Evolutionary conservation across 2,797 vertebrate genomes (phyloP), one percentile per base, ranked within the genome.

Genomic region (Acomys russatus): DNA sequence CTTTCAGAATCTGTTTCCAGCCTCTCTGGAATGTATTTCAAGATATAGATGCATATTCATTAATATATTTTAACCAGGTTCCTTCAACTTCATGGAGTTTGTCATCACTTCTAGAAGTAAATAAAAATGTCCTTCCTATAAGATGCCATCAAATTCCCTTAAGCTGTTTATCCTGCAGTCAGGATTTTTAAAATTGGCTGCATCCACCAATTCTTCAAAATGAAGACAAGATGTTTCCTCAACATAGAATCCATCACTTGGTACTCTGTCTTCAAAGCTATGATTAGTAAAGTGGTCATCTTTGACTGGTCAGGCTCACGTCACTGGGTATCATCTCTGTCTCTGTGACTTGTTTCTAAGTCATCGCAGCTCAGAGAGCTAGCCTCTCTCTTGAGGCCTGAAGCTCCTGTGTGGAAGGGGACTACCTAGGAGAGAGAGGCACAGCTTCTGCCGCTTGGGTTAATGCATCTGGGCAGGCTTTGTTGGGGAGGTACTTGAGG

Each of bases 61-160:
- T 59, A 59, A 59, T 76, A 51, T 76, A 30, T 73, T 84, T 35
- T 73, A 66, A 73, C 86, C 59, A 85, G 3, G 64, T 66, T 94
- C 71, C 44, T 93, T 95, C n/a, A 89, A 78, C 33, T 91, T 80
- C 77, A 66, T 90, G 7, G 33, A 28, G 25, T 88, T 87, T 94
- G 23, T 68, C 73, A 64, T 74, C 38, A 73, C 90, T 92, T 94
- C 54, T 61, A 85, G 38, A 91, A 88, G 51, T 77, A 79, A 90
- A 74, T 61, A 28, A 92, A 82, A 83, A 15, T 5, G 79, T 68
- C 25, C 18, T 92, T 94, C 35, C 73, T 68, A 30, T 64, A 64
- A 90, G 17, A 87, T 87, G 17, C 12, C 28, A 95, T 2, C 17
- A 73, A 35, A 56, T 95, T 91, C 30, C 92, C 90, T 88, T 91